These are phyloP conservation scores for Melanotaenia boesemani DNA, from an alignment of 2,797 vertebrate genomes.

Conservation along the genomic window DNA sequence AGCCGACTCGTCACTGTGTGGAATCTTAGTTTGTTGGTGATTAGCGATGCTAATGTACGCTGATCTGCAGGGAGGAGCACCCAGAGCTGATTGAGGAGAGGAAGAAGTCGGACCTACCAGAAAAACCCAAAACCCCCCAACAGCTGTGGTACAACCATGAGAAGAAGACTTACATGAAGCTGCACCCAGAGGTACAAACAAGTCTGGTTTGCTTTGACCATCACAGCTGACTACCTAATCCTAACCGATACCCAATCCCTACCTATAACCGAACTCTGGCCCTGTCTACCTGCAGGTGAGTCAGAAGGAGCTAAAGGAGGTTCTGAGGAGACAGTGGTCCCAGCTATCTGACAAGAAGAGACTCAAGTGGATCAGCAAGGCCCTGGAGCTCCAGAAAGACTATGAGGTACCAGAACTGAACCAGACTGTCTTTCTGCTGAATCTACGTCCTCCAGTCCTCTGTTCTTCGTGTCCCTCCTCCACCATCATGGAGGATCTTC, in stretches of 20 bases:
- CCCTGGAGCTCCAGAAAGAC: conserved; percentile 86
- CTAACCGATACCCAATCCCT: no score
- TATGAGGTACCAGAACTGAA: conserved; percentile 77
- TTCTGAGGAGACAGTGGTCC: conserved; percentile 86
- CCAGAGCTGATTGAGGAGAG: conserved; percentile 85
- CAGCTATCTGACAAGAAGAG: conserved; percentile 86
- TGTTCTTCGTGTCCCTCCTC: background rate
- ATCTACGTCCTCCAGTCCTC: no score
- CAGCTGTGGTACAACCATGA: conserved; percentile 89
- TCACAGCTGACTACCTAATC: no score
- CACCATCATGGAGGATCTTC: no score
- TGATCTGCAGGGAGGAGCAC: conserved; percentile 78
- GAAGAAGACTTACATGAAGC: conserved; percentile 86
- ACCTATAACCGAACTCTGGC: no score
- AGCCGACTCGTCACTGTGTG: no score
- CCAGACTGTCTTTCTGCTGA: no score
- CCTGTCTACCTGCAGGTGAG: conserved; percentile 74
- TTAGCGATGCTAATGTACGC: conserved; percentile 13
- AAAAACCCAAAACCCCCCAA: conserved; percentile 87
- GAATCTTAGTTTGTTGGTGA: background rate
- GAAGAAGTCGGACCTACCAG: conserved; percentile 86
- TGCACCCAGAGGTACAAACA: conserved; percentile 83
- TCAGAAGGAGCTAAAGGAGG: conserved; percentile 87
- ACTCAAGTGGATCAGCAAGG: conserved; percentile 89
- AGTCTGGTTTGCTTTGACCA: no score